Evolutionary conservation across 2,888 invertebrate species (phyloP).

Genomic region (Ophioninae sp.): DNA sequence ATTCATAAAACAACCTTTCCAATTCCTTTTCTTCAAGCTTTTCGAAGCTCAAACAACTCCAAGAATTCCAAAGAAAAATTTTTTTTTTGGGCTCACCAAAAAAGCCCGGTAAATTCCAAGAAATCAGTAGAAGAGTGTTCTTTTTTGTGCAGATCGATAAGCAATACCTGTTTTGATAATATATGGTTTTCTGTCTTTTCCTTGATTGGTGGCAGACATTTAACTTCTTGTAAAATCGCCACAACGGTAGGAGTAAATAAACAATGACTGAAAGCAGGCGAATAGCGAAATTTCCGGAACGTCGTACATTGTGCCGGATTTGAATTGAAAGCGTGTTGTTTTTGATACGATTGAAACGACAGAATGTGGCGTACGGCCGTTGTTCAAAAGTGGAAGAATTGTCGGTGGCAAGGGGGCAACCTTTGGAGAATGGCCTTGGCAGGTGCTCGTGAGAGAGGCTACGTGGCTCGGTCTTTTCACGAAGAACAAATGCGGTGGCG

Average conservation of each 20-base stretch:
- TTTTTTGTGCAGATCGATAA: not conserved
- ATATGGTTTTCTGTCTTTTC: not conserved
- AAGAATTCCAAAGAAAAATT: too few relatives aligned
- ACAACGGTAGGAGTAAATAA: not conserved
- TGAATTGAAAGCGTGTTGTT: not conserved
- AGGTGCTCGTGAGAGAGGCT: conserved; percentile 94
- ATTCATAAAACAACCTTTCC: too few relatives aligned
- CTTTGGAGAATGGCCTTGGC: conserved; percentile 97
- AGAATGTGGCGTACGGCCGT: conserved; percentile 94
- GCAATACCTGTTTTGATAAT: not conserved
- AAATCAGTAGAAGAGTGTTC: too few relatives aligned
- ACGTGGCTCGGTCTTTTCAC: conserved; percentile 97
- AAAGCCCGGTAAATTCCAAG: too few relatives aligned
- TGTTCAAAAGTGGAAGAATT: conserved; percentile 90
- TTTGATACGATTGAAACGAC: conserved; percentile 62
- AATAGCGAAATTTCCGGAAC: not conserved
- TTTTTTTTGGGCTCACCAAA: too few relatives aligned
- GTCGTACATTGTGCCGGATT: not conserved
- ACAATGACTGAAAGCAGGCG: not conserved
- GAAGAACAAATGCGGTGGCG: conserved; percentile 97
- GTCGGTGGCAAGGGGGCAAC: conserved; percentile 94
- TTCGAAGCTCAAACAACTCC: too few relatives aligned
- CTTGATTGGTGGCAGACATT: not conserved
- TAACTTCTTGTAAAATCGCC: not conserved
- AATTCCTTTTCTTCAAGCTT: too few relatives aligned